Conservation (phyloP, 2,888 invertebrate species). For the Pollenia angustigena region DNA sequence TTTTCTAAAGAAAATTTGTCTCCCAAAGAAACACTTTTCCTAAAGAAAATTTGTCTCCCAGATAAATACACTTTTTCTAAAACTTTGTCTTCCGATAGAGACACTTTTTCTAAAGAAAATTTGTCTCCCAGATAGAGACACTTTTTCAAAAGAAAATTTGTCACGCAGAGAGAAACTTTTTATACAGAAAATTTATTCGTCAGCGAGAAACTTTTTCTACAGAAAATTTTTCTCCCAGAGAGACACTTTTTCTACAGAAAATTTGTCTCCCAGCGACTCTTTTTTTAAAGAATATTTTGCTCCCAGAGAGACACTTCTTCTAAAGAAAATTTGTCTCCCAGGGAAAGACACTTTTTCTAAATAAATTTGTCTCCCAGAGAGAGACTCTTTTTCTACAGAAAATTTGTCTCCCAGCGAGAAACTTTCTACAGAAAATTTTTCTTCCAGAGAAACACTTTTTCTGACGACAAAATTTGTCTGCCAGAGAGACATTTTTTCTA, state of each 20-base stretch:
- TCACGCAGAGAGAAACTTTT: background rate
- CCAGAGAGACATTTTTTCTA: background rate
- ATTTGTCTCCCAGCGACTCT: too few species aligned
- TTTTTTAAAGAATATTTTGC: background rate
- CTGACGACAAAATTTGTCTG: background rate
- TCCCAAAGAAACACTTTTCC: background rate
- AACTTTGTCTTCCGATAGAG: background rate
- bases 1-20: too few species aligned
- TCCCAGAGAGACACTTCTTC: too few species aligned
- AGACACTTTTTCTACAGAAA: too few species aligned
- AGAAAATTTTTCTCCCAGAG: constrained; percentile 1
- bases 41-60: background rate
- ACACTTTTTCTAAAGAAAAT: too few species aligned
- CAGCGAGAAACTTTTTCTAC: background rate
- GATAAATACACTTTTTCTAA: background rate
- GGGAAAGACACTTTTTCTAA: background rate
- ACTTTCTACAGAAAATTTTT: background rate
- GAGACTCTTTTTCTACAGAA: background rate
- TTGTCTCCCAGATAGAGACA: too few species aligned
- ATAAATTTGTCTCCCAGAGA: background rate
- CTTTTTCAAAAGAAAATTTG: too few species aligned
- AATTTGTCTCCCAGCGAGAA: background rate
- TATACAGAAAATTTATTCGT: background rate
- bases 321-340: background rate
- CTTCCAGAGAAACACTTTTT: background rate